Base-by-base conservation (phyloP, 2,113 vertebrate species). In the Chlamydotis undulata region DNA sequence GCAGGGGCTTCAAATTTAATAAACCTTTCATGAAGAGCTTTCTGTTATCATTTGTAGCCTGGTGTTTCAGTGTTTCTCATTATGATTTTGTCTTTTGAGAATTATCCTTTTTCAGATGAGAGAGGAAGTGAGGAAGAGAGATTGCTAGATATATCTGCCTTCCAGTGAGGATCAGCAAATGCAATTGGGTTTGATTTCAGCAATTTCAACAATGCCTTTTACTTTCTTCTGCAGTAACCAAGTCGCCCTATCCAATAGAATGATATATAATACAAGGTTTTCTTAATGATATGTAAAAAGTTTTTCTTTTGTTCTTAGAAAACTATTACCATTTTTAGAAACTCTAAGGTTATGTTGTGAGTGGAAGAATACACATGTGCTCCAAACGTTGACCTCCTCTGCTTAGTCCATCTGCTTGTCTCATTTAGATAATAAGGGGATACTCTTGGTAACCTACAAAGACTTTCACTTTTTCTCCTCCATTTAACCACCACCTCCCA, bases 81-180 rank as follows among this genome's bases (percentile, higher is more conserved):
- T 91, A 90, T 52, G 43, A 67, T 86, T 63, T 89, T 87, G 43
- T 70, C 92, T 84, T 96, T 87, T 71, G 77, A 96, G 65, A 95
- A 89, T 84, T 60, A 83, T 50, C 41, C 39, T 43, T 87, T 81
- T 89, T 85, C 31, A 90, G 60, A 91, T 69, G 31, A 70, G 26
- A 83, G 31, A 90, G 29, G 39, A 78, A 93, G 37, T 1, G 1
- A 75, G 47, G 33, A 15, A 70, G 47, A 43, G n/a, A 86, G 70
- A 74, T 47, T 74, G 29, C 57, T 84, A 61, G 49, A 64, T 75
- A 19, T 28, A 24, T 41, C 52, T 60, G 45, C 53, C 55, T 94
- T 64, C 57, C 74, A 76, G 35, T 67, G 43, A 33, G n/a, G 18
- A 89, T 57, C 55, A 90, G 45, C 33, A 85, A 91, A 96, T 39